Conservation (phyloP, 2,797 vertebrate species). For the Pseudomugil tenellus region DNA sequence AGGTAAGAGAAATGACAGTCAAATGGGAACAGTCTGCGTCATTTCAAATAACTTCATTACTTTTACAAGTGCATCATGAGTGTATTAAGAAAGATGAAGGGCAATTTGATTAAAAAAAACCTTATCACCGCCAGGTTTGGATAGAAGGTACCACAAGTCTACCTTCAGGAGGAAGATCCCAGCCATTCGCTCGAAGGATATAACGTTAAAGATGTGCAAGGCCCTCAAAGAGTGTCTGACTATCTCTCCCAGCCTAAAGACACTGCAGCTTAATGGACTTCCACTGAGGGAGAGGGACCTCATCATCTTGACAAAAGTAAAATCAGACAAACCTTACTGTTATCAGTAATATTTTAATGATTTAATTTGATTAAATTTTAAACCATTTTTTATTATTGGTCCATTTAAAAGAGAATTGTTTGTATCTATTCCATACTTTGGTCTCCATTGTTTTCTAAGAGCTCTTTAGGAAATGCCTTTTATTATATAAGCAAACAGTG, state of each 20-base stretch:
- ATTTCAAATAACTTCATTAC: not conserved
- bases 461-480: not conserved
- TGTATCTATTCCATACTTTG: not conserved
- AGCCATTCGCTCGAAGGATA: constrained; percentile 87
- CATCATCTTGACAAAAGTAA: constrained; percentile 88
- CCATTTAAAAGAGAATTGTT: not conserved
- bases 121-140: constrained; percentile 48
- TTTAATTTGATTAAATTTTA: too few relatives aligned
- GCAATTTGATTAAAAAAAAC: not conserved
- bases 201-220: constrained; percentile 90
- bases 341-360: too few relatives aligned
- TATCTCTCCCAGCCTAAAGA: constrained; percentile 85
- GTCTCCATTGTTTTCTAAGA: not conserved
- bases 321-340: too few relatives aligned
- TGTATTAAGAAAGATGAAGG: not conserved
- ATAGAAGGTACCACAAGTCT: constrained; percentile 81
- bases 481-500: not conserved
- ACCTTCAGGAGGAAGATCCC: constrained; percentile 85
- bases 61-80: not conserved
- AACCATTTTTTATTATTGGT: too few relatives aligned
- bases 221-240: constrained; percentile 88
- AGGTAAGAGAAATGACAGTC: constrained; percentile 70
- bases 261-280: constrained; percentile 89
- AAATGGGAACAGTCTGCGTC: not conserved
- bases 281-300: constrained; percentile 91